These are phyloP conservation scores for Halcyon chelicuti DNA, from an alignment of 2,797 vertebrate species.

Conservation along the genomic window DNA sequence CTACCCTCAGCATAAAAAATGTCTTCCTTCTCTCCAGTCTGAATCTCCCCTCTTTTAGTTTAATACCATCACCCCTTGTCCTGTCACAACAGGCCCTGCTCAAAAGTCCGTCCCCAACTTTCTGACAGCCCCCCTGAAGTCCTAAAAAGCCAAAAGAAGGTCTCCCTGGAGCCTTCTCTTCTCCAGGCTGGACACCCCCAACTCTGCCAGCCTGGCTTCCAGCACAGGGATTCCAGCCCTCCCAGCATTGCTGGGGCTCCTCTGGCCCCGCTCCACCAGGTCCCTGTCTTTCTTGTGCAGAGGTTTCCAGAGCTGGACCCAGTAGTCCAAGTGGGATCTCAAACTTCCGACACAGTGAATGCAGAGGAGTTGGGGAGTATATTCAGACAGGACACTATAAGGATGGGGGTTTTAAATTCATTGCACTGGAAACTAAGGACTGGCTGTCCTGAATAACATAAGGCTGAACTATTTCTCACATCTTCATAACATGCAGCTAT, in stretches of 20 bases:
- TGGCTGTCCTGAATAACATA: background rate
- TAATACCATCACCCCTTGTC: background rate
- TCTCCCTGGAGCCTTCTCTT: background rate
- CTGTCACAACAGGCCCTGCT: background rate
- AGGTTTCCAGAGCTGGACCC: background rate
- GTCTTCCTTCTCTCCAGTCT: background rate
- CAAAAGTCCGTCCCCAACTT: background rate
- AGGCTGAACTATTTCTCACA: fast-evolving
- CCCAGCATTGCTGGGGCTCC: background rate
- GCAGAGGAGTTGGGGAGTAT: background rate
- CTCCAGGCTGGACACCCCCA: background rate
- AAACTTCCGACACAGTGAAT: background rate
- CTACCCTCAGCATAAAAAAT: no score
- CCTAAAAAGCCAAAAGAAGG: background rate
- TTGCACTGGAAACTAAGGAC: background rate
- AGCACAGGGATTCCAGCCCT: background rate
- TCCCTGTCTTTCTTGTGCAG: background rate
- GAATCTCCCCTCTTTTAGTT: background rate
- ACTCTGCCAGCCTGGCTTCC: background rate
- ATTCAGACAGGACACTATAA: background rate
- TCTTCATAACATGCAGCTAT: background rate
- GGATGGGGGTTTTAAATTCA: background rate
- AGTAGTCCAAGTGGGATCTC: background rate
- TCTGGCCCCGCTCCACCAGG: background rate
- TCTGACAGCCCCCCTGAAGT: background rate